A percentile compares a stretch with the other conserved stretches of the same genome.
Conservation (phyloP, 2,888 invertebrate species). For the Hipparchia sbordonii region DNA sequence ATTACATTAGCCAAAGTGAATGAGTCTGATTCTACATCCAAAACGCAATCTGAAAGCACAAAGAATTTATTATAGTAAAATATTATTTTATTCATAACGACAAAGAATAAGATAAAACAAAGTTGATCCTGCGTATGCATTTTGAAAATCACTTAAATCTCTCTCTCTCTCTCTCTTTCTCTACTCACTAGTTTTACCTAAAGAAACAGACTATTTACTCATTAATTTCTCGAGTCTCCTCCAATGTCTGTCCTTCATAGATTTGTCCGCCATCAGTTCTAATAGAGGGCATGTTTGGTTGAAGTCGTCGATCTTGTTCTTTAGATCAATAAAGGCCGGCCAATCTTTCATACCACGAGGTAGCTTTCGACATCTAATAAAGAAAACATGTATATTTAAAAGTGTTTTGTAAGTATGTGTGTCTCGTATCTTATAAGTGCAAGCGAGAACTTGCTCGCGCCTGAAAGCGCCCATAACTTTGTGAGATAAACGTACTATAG, state of each 20-base stretch:
- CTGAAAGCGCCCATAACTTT: too few relatives aligned
- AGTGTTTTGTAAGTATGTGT: too few relatives aligned
- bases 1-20: constrained; percentile 92
- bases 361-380: constrained; percentile 88
- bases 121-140: too few relatives aligned
- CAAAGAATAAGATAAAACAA: too few relatives aligned
- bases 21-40: constrained; percentile 90
- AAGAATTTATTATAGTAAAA: too few relatives aligned
- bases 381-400: not conserved
- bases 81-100: too few relatives aligned
- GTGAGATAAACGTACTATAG: too few relatives aligned
- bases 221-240: constrained; percentile 79
- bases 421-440: too few relatives aligned
- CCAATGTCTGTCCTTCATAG: constrained; percentile 93
- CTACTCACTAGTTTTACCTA: not conserved
- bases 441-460: too few relatives aligned
- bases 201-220: constrained; percentile 51
- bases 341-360: constrained; percentile 94
- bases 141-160: too few relatives aligned
- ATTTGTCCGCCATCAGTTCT: constrained; percentile 94
- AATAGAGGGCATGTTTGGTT: constrained; percentile 93
- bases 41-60: constrained; percentile 77
- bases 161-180: too few relatives aligned
- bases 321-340: constrained; percentile 93
- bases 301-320: constrained; percentile 95